phyloP scores from a whole-genome alignment of 2,113 vertebrate species.

The Apteryx mantelli region DNA sequence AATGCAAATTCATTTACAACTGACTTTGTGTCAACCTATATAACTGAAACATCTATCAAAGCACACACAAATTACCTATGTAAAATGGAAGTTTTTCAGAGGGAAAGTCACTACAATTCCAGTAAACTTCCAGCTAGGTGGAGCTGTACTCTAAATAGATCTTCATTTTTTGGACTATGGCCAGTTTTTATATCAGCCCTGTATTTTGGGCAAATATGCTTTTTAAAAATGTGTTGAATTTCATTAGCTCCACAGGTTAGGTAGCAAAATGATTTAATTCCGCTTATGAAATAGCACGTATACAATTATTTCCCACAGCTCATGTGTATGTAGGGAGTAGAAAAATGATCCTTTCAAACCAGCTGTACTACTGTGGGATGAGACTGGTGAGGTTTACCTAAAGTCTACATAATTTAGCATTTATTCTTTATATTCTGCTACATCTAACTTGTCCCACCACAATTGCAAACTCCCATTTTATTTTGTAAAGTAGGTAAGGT shows the following conservation, averaged over 20 bases:
- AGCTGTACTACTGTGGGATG: background rate
- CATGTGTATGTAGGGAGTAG: background rate
- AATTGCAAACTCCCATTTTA: background rate
- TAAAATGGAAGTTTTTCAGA: background rate
- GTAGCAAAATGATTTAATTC: background rate
- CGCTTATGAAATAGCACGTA: background rate
- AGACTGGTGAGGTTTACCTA: background rate
- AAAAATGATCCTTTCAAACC: background rate
- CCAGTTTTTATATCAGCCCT: background rate
- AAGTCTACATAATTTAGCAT: background rate
- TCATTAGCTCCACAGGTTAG: background rate
- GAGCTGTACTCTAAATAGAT: background rate
- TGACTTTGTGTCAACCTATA: background rate
- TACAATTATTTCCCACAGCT: background rate
- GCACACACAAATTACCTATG: background rate
- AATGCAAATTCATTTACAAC: background rate
- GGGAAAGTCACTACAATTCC: background rate
- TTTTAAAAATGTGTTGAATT: background rate
- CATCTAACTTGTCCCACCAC: background rate
- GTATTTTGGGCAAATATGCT: background rate
- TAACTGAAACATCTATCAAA: background rate
- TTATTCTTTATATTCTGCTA: background rate
- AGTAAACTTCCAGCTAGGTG: background rate
- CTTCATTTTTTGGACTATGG: accelerated
- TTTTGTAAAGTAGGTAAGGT: background rate